phyloP scores from a whole-genome alignment of 1,140 invertebrate species.

The Colletes gigas region DNA sequence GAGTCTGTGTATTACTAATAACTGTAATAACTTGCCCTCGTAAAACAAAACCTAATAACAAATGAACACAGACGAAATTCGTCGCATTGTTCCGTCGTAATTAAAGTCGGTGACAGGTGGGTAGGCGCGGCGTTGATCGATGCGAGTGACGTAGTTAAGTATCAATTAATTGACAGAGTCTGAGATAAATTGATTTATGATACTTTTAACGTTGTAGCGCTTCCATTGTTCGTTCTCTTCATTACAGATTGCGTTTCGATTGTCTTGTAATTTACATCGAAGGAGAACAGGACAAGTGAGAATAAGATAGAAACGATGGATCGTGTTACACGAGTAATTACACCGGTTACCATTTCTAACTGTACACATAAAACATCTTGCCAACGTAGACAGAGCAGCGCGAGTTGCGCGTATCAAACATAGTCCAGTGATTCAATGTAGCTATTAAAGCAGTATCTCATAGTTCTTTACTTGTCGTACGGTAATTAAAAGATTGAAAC shows the following conservation, averaged over 20 bases:
- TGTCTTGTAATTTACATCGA: constrained; percentile 36
- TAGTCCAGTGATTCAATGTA: too few relatives aligned
- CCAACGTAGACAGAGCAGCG: background rate
- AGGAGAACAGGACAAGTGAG: background rate
- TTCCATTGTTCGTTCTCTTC: constrained; percentile 15
- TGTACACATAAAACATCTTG: background rate
- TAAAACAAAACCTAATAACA: too few relatives aligned
- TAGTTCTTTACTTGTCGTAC: too few relatives aligned
- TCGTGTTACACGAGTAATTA: constrained; percentile 16
- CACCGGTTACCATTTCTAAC: constrained; percentile 19
- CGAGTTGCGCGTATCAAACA: too few relatives aligned
- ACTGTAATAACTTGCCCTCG: too few relatives aligned
- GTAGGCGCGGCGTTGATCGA: constrained; percentile 40
- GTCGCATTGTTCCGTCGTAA: constrained; percentile 8
- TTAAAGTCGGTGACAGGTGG: constrained; percentile 45
- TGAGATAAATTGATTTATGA: constrained; percentile 45
- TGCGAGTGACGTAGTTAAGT: constrained; percentile 32
- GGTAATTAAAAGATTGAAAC: too few relatives aligned
- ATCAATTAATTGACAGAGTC: constrained; percentile 43
- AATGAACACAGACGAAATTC: too few relatives aligned
- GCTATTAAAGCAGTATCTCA: too few relatives aligned
- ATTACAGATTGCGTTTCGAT: constrained; percentile 8
- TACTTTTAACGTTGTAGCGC: constrained; percentile 9
- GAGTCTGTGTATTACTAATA: too few relatives aligned
- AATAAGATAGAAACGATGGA: constrained; percentile 36